These are phyloP conservation scores for Brienomyrus brachyistius DNA, from an alignment of 2,113 vertebrate genomes.

Conservation along the genomic window DNA sequence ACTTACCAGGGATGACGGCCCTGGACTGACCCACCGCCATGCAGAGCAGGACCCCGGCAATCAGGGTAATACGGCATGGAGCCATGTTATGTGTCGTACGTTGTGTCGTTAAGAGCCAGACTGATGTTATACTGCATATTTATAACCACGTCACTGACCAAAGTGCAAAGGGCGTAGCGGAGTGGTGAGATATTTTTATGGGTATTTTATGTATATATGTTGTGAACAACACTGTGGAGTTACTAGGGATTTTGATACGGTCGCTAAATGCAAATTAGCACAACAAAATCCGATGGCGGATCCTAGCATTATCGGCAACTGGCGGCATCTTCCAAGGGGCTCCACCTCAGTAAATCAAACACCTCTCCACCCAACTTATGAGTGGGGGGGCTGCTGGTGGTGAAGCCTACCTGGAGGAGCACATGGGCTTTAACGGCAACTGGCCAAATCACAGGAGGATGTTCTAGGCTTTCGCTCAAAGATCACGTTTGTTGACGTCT, in stretches of 20 bases:
- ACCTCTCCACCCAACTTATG: background rate
- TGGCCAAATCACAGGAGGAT: background rate
- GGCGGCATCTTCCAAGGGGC: background rate
- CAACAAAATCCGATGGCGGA: background rate
- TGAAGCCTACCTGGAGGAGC: background rate
- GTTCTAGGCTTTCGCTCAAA: background rate
- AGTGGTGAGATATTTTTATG: background rate
- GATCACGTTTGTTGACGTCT: background rate
- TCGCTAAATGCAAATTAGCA: background rate
- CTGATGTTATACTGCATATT: background rate
- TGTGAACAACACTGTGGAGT: background rate
- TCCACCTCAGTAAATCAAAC: background rate
- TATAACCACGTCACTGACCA: background rate
- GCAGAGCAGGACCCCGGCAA: conserved; percentile 14
- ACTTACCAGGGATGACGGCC: conserved; percentile 13
- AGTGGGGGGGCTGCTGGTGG: background rate
- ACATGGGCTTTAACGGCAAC: background rate
- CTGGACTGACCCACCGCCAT: background rate
- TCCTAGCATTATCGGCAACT: background rate
- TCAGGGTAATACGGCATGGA: background rate
- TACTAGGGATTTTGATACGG: background rate
- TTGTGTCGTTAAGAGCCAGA: background rate
- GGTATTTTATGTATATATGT: background rate
- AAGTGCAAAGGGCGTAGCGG: background rate
- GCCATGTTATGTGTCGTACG: background rate